Evolutionary conservation across 1,140 invertebrate genomes (phyloP).

Genomic region (Ceratosolen fusciceps): DNA sequence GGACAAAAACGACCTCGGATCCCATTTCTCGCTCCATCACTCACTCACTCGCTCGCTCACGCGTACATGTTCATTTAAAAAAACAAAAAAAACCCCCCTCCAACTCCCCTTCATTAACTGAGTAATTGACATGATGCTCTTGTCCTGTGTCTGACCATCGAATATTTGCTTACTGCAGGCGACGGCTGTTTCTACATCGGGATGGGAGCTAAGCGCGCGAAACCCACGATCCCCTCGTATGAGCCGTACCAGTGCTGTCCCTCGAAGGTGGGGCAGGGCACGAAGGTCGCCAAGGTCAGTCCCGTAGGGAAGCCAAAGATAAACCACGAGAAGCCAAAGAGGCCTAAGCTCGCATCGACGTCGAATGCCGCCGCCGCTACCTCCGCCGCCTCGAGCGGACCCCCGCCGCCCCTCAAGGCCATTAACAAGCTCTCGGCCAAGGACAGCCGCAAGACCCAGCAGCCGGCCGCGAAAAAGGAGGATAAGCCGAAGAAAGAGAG

Average conservation of each 20-base stretch:
- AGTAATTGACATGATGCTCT: constrained; percentile 15
- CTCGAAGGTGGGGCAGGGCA: constrained; percentile 81
- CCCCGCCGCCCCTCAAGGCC: constrained; percentile 62
- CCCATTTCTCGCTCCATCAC: no score
- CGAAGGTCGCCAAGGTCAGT: constrained; percentile 80
- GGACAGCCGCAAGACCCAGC: constrained; percentile 67
- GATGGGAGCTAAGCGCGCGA: constrained; percentile 85
- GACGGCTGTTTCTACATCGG: constrained; percentile 96
- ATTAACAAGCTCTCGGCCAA: constrained; percentile 70
- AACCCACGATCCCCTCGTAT: constrained; percentile 81
- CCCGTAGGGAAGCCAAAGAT: constrained; percentile 64
- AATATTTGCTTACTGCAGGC: constrained; percentile 80
- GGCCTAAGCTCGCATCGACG: constrained; percentile 46
- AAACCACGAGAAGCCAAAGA: constrained; percentile 33
- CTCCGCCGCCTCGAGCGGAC: no score
- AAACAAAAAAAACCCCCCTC: no score
- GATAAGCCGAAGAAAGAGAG: constrained; percentile 57
- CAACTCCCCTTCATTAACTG: constrained; percentile 23
- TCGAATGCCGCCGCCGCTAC: constrained; percentile 49
- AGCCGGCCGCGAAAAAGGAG: constrained; percentile 57
- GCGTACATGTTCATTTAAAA: no score
- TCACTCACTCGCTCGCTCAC: no score
- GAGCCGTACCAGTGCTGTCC: constrained; percentile 92
- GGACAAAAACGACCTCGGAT: no score
- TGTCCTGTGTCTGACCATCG: constrained; percentile 66